Percentiles rank a stretch among this genome's conserved stretches.
Conservation (phyloP, 2,113 vertebrate genomes). For the Spea bombifrons region DNA sequence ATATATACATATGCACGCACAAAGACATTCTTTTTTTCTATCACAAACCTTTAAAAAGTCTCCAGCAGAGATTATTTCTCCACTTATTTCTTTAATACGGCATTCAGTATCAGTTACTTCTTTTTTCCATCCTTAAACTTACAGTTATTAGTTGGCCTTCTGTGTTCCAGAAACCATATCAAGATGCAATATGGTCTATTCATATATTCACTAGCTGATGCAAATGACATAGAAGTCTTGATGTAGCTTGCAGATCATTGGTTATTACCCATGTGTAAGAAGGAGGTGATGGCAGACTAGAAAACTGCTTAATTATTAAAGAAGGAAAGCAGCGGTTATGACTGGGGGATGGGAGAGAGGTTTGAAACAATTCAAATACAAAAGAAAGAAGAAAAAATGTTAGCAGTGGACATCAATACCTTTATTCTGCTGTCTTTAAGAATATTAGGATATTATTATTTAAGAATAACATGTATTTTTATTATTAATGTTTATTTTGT, state of each 20-base stretch:
- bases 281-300: constrained; percentile 16
- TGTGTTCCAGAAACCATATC: not conserved
- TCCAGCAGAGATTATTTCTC: not conserved
- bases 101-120: not conserved
- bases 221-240: constrained; percentile 24
- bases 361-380: not conserved
- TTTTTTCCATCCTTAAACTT: not conserved
- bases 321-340: not conserved
- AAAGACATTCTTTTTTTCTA: too few relatives aligned
- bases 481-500: too few relatives aligned
- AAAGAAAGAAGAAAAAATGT: too few relatives aligned
- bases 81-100: too few relatives aligned
- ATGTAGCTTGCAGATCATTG: constrained; percentile 3
- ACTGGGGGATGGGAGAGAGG: not conserved
- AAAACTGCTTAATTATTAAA: constrained; percentile 38
- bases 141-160: not conserved
- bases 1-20: too few relatives aligned
- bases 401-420: too few relatives aligned
- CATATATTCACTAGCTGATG: not conserved
- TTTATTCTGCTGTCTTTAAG: too few relatives aligned
- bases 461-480: too few relatives aligned
- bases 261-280: constrained; percentile 20
- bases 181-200: not conserved
- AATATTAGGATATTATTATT: too few relatives aligned
- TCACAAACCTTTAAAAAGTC: not conserved